Evolutionary conservation across 2,797 vertebrate species (phyloP).

Genomic region (Pangasius macronema): DNA sequence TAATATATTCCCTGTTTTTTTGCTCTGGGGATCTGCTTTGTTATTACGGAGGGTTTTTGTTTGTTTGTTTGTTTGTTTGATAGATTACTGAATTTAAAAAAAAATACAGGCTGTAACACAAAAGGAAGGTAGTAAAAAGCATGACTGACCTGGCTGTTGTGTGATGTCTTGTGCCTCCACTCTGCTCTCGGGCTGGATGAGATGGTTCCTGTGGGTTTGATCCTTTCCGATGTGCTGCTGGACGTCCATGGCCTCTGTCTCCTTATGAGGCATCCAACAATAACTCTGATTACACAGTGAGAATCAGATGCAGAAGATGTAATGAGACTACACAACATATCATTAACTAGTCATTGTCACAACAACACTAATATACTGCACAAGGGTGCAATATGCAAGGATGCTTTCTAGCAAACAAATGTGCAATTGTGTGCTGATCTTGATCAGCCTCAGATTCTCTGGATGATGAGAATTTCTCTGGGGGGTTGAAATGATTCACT

Average conservation of each 20-base stretch:
- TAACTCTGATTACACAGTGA: constrained; percentile 48
- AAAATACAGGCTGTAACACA: neutral
- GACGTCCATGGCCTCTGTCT: constrained; percentile 59
- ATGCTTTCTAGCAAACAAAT: neutral
- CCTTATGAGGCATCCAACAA: constrained; percentile 49
- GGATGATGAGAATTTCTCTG: neutral
- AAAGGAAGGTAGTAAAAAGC: neutral
- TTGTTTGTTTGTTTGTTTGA: too few species aligned
- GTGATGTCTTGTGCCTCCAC: constrained; percentile 22
- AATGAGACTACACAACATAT: neutral
- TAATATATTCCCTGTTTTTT: neutral
- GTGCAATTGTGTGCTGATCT: neutral
- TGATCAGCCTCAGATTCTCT: neutral
- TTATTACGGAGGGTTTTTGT: neutral
- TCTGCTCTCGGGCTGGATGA: constrained; percentile 35
- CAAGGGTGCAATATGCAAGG: neutral
- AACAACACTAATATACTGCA: neutral
- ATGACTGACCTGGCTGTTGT: constrained; percentile 36
- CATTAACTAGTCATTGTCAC: neutral
- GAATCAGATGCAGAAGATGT: neutral
- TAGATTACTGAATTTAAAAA: neutral
- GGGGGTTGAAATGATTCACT: neutral
- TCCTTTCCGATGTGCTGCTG: constrained; percentile 40
- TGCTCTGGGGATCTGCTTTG: neutral
- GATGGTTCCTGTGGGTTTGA: constrained; percentile 29